phyloP scores from a whole-genome alignment of 2,113 vertebrate genomes.

The Herpailurus yagouaroundi region DNA sequence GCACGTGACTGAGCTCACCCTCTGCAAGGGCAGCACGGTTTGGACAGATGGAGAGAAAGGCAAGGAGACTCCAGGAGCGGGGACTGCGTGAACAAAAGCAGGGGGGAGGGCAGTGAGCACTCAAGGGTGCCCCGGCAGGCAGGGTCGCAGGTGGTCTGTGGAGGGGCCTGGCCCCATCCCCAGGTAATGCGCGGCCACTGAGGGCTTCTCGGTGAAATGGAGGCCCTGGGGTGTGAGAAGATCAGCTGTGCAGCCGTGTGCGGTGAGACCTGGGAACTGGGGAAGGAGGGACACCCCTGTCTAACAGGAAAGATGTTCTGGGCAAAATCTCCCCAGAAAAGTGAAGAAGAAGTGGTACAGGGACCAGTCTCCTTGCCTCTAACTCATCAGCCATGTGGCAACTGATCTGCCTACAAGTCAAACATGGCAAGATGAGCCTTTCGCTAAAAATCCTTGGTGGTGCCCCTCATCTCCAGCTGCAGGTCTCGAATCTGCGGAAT shows the following conservation, averaged over 20 bases:
- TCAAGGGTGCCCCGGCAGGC: background rate
- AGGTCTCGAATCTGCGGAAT: too few relatives aligned
- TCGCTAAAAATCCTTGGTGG: background rate
- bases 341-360: background rate
- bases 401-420: background rate
- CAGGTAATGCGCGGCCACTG: background rate
- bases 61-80: background rate
- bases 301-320: background rate
- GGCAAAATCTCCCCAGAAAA: background rate
- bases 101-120: background rate
- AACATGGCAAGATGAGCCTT: background rate
- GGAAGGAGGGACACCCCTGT: background rate
- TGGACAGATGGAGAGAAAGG: background rate
- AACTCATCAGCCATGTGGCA: background rate
- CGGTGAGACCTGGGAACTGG: background rate
- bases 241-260: background rate
- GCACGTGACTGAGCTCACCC: background rate
- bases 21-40: background rate
- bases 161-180: background rate
- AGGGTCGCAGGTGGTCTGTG: fast-evolving
- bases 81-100: background rate
- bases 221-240: background rate
- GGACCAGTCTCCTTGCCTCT: background rate
- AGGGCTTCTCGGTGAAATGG: background rate
- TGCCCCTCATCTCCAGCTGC: background rate